Conservation (phyloP, 2,113 vertebrate genomes). For the Neofelis nebulosa region DNA sequence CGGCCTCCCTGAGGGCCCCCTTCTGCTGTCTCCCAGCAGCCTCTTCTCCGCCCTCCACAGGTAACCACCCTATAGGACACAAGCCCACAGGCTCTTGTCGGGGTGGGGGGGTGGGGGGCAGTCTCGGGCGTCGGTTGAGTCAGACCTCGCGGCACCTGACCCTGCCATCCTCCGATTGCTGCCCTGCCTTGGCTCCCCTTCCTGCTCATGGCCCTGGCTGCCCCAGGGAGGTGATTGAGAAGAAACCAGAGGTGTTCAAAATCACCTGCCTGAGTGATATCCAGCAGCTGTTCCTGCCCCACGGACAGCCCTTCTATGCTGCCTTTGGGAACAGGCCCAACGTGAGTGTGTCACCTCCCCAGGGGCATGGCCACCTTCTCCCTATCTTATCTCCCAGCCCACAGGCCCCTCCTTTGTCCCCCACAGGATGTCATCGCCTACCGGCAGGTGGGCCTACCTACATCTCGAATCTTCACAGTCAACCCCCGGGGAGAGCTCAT, state of each 20-base stretch:
- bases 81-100: accelerated
- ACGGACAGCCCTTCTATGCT: slow-evolving; percentile 89
- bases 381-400: accelerated
- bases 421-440: slow-evolving; percentile 90
- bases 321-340: slow-evolving; percentile 95
- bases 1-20: slow-evolving; percentile 92
- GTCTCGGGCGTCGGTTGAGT: neutral
- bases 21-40: slow-evolving; percentile 95
- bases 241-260: slow-evolving; percentile 96
- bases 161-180: neutral
- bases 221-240: slow-evolving; percentile 95
- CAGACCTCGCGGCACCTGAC: neutral
- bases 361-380: accelerated
- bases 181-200: neutral
- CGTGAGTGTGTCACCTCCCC: slow-evolving; percentile 80
- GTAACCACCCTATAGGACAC: slow-evolving; percentile 73
- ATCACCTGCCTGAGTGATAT: slow-evolving; percentile 94
- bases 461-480: slow-evolving; percentile 93
- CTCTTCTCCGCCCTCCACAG: slow-evolving; percentile 96
- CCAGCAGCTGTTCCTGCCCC: slow-evolving; percentile 89
- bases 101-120: neutral
- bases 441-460: slow-evolving; percentile 90
- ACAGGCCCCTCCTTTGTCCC: neutral
- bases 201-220: neutral
- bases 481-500: slow-evolving; percentile 95